Base-by-base conservation (phyloP, 1,140 invertebrate genomes). In the Magallana angulata region DNA sequence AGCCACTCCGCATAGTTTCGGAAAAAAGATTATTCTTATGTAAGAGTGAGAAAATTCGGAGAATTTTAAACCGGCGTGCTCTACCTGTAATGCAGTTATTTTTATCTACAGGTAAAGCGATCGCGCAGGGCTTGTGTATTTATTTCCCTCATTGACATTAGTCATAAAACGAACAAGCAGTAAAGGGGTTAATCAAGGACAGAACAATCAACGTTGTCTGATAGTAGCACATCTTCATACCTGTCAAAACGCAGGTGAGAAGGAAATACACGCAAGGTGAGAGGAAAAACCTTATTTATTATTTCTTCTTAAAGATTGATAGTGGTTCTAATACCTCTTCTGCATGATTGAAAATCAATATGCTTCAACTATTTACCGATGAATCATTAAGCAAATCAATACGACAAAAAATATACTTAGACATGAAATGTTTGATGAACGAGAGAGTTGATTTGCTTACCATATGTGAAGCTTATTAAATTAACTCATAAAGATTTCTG, bases 181-280 rank as follows among this genome's bases (percentile, higher is more conserved):
- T 71, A 71, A 71, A 48, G 36, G 68, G 64, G 68, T 71, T 71
- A 71, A 71, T 71, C 68, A 71, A 71, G 68, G 68, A 71, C 68
- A 30, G 24, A 30, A 11, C 68, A 18, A 71, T 71, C 64, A 71
- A 71, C 24, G 24, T 11, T 71, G 68, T 30, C 24, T 71, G 68
- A 30, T 71, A 30, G 68, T 71, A 24, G 11, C 68, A 30, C 68
- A 71, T 71, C 68, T 71, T 36, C 24, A 30, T 71, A 71, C 68
- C 68, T 71, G 68, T 71, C 68, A 71, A 71, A 71, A 71, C 11
- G 68, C 68, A 71, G 68, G 68, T 71, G 68, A 71, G 68, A 71
- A 71, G 68, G 68, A 71, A 71, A 71, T 71, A 4, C 24, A 71
- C 68, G 24, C 12, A 18, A 71, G 36, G 36, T 48, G 36, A 48